phyloP scores from a whole-genome alignment of 2,888 invertebrate species.

The Spilosoma lubricipeda region DNA sequence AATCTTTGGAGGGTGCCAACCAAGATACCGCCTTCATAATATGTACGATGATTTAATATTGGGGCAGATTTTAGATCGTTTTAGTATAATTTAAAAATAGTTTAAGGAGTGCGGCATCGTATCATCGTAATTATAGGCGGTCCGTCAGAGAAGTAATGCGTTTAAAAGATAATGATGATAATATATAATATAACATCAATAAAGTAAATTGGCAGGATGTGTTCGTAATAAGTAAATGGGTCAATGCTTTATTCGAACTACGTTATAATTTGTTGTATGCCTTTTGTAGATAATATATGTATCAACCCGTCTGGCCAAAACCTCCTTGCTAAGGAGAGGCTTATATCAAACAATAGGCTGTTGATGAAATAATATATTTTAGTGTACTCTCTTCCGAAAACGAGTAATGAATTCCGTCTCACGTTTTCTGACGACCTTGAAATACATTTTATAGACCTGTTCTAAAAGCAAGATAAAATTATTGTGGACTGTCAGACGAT shows the following conservation, averaged over 20 bases:
- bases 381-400: conserved; percentile 50
- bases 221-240: conserved; percentile 76
- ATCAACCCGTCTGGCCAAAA: no score
- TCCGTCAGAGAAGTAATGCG: conserved; percentile 69
- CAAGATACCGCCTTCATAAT: conserved; percentile 68
- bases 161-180: conserved; percentile 82
- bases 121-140: conserved; percentile 81
- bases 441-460: conserved; percentile 67
- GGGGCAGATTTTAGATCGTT: conserved; percentile 72
- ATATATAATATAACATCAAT: conserved; percentile 83
- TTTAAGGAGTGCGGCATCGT: conserved; percentile 75
- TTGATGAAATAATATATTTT: not conserved
- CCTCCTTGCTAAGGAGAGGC: no score
- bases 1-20: conserved; percentile 70
- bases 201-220: conserved; percentile 84
- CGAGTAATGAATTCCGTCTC: conserved; percentile 66
- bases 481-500: conserved; percentile 60
- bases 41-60: conserved; percentile 69
- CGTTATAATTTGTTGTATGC: conserved; percentile 38
- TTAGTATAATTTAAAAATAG: conserved; percentile 81
- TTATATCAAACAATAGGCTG: no score
- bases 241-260: conserved; percentile 68
- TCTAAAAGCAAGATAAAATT: conserved; percentile 69
- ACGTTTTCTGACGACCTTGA: conserved; percentile 61
- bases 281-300: conserved; percentile 31